Evolutionary conservation across 1,140 invertebrate genomes (phyloP).

Genomic region (Diachasmimorpha longicaudata): DNA sequence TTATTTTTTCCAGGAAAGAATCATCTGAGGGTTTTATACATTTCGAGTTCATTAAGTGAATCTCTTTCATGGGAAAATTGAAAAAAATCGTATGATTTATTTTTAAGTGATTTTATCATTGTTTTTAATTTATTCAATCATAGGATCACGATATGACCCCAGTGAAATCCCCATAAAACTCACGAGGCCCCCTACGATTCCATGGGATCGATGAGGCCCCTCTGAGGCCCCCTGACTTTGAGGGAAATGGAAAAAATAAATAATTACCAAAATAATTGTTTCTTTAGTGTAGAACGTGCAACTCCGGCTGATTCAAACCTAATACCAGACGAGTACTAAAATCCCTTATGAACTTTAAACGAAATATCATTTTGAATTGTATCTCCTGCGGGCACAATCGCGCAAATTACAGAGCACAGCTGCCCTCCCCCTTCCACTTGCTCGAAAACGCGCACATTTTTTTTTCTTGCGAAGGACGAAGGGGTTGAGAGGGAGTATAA

Average conservation of each 20-base stretch:
- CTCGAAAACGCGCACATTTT: neutral
- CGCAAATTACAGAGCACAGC: conserved; percentile 22
- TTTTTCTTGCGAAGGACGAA: neutral
- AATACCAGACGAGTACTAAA: neutral
- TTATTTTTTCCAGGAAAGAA: neutral
- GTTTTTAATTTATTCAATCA: too few species aligned
- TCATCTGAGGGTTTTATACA: neutral
- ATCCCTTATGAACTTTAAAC: neutral
- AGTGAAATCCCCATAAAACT: too few species aligned
- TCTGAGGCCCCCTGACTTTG: too few species aligned
- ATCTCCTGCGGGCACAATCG: conserved; percentile 14
- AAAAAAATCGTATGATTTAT: neutral
- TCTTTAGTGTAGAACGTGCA: neutral
- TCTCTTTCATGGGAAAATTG: neutral
- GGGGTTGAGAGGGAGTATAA: neutral
- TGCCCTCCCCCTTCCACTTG: neutral
- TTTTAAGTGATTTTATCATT: too few species aligned
- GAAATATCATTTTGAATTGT: conserved; percentile 8
- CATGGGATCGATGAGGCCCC: too few species aligned
- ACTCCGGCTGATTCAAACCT: neutral
- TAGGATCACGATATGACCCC: too few species aligned
- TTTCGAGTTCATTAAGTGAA: neutral
- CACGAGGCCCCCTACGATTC: too few species aligned
- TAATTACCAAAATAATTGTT: too few species aligned
- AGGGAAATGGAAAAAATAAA: too few species aligned